A percentile compares a stretch with the other conserved stretches of the same genome.
Evolutionary conservation across 1,140 invertebrate genomes (phyloP).

Genomic region (Teleopsis dalmanni): DNA sequence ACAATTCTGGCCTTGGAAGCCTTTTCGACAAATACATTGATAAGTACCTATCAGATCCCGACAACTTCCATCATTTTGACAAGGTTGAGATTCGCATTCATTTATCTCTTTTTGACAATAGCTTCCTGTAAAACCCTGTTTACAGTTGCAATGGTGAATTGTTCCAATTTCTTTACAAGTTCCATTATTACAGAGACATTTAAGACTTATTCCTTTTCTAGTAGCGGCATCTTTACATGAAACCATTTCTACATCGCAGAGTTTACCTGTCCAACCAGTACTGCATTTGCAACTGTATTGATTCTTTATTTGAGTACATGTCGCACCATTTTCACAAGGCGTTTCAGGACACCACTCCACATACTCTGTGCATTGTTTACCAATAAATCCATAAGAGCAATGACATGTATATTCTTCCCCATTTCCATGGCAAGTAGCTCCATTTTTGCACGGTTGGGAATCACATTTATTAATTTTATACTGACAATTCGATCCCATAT

Average conservation of each 20-base stretch:
- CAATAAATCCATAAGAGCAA: conserved; percentile 84
- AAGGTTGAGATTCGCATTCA: conserved; percentile 81
- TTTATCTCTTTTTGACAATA: conserved; percentile 86
- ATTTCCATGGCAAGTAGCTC: conserved; percentile 77
- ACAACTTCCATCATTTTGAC: conserved; percentile 82
- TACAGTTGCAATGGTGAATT: conserved; percentile 79
- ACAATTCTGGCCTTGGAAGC: conserved; percentile 91
- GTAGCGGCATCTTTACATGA: conserved; percentile 81
- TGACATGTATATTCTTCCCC: conserved; percentile 74
- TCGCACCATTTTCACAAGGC: conserved; percentile 86
- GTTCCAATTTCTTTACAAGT: conserved; percentile 86
- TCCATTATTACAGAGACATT: conserved; percentile 81
- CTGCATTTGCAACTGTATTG: conserved; percentile 81
- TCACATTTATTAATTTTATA: conserved; percentile 90
- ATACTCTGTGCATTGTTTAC: conserved; percentile 74
- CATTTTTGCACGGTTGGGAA: conserved; percentile 78
- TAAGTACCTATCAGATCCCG: conserved; percentile 78
- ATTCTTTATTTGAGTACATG: conserved; percentile 75
- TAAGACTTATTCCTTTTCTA: conserved; percentile 67
- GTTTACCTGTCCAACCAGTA: conserved; percentile 85
- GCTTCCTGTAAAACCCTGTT: conserved; percentile 80
- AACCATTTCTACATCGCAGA: conserved; percentile 91
- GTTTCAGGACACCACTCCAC: conserved; percentile 79
- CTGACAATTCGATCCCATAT: conserved; percentile 87
- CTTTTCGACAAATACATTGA: conserved; percentile 76